phyloP scores from a whole-genome alignment of 2,113 vertebrate genomes.

The Psittacula cyanocephala region DNA sequence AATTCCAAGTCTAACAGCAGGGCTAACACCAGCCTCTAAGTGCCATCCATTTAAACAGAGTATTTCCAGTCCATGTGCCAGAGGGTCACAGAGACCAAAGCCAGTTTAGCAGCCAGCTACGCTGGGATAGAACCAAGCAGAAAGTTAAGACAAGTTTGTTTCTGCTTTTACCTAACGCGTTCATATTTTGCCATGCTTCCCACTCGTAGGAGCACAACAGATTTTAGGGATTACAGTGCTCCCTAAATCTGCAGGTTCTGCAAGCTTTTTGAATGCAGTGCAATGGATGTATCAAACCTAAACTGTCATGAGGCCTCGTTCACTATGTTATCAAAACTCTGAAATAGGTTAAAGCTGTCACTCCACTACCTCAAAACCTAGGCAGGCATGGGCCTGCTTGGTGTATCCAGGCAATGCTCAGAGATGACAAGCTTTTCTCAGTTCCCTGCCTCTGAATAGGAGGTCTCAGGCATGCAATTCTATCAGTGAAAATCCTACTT shows the following conservation, averaged over 20 bases:
- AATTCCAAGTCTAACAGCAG: neutral
- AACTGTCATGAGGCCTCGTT: neutral
- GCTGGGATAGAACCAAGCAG: neutral
- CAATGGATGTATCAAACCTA: neutral
- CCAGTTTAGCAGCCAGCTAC: neutral
- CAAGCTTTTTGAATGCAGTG: neutral
- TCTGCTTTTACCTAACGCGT: neutral
- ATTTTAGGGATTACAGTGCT: neutral
- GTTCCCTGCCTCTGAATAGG: neutral
- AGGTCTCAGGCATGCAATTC: neutral
- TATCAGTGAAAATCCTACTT: constrained; percentile 3
- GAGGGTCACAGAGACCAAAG: neutral
- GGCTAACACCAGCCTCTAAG: neutral
- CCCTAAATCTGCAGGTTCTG: neutral
- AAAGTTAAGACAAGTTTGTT: neutral
- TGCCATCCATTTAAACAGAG: neutral
- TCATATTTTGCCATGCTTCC: neutral
- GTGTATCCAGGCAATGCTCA: neutral
- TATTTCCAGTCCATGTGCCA: neutral
- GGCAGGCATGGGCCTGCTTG: neutral
- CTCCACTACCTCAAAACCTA: neutral
- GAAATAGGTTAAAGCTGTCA: neutral
- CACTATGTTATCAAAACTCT: neutral
- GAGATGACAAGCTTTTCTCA: neutral
- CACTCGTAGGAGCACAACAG: neutral